Evolutionary conservation across 2,797 vertebrate species (phyloP).

Genomic region (Ctenosaura bakeri): DNA sequence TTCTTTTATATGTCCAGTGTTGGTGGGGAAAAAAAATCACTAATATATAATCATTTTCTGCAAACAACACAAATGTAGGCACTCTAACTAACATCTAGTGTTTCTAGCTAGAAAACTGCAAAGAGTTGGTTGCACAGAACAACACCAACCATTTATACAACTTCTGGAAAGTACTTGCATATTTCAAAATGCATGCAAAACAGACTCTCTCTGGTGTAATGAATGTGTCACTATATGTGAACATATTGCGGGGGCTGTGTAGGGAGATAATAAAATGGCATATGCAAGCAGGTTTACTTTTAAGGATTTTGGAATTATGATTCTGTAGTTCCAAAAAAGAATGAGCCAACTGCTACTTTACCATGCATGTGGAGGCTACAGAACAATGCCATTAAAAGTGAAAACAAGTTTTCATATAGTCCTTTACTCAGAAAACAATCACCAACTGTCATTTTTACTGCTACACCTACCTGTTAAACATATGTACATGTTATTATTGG

Average conservation of each 20-base stretch:
- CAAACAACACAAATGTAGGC: not conserved
- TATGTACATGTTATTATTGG: conserved; percentile 62
- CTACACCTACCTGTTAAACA: conserved; percentile 59
- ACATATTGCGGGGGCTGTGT: not conserved
- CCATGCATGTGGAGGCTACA: not conserved
- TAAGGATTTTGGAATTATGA: conserved; percentile 15
- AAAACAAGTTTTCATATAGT: conserved; percentile 53
- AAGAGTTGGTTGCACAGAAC: conserved; percentile 26
- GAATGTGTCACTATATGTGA: not conserved
- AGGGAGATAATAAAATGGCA: not conserved
- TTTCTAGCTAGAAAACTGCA: conserved; percentile 27
- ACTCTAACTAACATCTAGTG: conserved; percentile 7
- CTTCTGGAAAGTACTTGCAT: conserved; percentile 7
- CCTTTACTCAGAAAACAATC: conserved; percentile 55
- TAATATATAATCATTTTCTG: not conserved
- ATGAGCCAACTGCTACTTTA: conserved; percentile 1
- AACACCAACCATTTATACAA: not conserved
- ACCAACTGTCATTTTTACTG: conserved; percentile 52
- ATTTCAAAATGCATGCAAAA: conserved; percentile 33
- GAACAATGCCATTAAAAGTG: conserved; percentile 34
- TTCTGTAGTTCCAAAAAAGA: conserved; percentile 23
- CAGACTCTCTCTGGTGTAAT: not conserved
- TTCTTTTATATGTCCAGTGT: no score
- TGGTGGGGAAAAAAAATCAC: not conserved
- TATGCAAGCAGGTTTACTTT: conserved; percentile 16